phyloP scores from a whole-genome alignment of 1,140 invertebrate species.

The Leucophenga varia region DNA sequence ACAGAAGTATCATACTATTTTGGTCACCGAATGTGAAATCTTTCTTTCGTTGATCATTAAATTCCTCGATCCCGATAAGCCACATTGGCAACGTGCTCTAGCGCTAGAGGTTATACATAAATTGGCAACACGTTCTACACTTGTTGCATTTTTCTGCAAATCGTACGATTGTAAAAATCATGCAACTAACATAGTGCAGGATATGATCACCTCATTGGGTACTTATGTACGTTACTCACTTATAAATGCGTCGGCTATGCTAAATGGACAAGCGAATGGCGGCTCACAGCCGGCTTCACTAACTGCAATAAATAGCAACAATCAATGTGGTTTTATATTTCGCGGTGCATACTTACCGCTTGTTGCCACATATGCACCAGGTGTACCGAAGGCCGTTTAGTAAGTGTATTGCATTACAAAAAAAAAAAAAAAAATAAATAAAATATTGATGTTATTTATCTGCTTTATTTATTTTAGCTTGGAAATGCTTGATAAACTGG shows the following conservation, averaged over 20 bases:
- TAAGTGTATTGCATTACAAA: slow-evolving; percentile 66
- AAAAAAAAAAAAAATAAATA: too few relatives aligned
- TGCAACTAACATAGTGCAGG: slow-evolving; percentile 90
- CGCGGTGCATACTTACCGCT: slow-evolving; percentile 89
- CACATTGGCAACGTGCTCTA: slow-evolving; percentile 90
- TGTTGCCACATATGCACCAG: slow-evolving; percentile 79
- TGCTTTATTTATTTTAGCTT: slow-evolving; percentile 63
- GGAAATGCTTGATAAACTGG: slow-evolving; percentile 92
- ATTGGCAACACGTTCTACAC: slow-evolving; percentile 82
- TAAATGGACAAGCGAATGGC: slow-evolving; percentile 65
- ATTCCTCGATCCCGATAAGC: slow-evolving; percentile 95
- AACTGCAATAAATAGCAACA: slow-evolving; percentile 54
- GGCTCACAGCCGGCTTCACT: slow-evolving; percentile 25
- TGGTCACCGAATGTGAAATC: slow-evolving; percentile 98
- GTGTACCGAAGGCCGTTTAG: slow-evolving; percentile 84
- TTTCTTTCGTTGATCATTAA: slow-evolving; percentile 96
- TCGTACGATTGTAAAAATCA: slow-evolving; percentile 93
- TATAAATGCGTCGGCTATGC: slow-evolving; percentile 48
- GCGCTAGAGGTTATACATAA: slow-evolving; percentile 95
- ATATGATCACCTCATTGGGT: slow-evolving; percentile 93
- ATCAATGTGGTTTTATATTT: slow-evolving; percentile 90
- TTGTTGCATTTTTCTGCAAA: slow-evolving; percentile 89
- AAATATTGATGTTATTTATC: too few relatives aligned
- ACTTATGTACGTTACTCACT: slow-evolving; percentile 95
- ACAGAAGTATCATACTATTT: slow-evolving; percentile 87